Evolutionary conservation across 2,113 vertebrate genomes (phyloP).

Genomic region (Oreotrochilus melanogaster): DNA sequence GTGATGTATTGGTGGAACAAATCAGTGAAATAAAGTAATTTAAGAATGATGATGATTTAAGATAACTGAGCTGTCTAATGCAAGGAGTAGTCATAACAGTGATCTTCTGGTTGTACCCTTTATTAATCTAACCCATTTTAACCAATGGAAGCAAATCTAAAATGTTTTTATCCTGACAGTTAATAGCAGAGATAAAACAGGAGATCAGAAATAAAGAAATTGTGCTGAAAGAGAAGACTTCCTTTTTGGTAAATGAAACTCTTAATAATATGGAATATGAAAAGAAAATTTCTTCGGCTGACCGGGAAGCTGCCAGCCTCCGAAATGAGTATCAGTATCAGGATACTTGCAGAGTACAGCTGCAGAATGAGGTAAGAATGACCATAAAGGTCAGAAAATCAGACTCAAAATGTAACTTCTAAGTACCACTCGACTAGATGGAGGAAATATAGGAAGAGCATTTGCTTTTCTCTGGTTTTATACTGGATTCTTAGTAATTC

Average conservation of each 20-base stretch:
- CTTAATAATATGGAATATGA: conserved; percentile 90
- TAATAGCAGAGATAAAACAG: conserved; percentile 83
- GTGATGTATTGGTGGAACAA: background rate
- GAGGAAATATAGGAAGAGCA: background rate
- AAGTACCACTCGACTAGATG: background rate
- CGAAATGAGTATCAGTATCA: conserved; percentile 79
- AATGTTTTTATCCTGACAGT: conserved; percentile 70
- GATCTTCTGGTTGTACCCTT: background rate
- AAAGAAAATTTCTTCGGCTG: conserved; percentile 79
- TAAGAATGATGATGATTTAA: background rate
- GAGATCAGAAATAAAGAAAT: conserved; percentile 81
- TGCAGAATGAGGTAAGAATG: conserved; percentile 85
- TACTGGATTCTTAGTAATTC: background rate
- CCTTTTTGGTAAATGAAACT: conserved; percentile 84
- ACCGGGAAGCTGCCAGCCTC: conserved; percentile 80
- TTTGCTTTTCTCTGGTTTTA: background rate
- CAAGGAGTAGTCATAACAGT: background rate
- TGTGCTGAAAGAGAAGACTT: conserved; percentile 82
- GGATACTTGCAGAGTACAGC: conserved; percentile 74
- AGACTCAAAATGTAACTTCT: background rate
- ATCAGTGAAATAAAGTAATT: background rate
- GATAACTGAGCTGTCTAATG: background rate
- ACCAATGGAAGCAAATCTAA: background rate
- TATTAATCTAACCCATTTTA: background rate
- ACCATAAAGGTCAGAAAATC: background rate